Percentiles rank a stretch among this genome's conserved stretches.
Conservation (phyloP, 2,797 vertebrate genomes). For the Xerus rutilus region DNA sequence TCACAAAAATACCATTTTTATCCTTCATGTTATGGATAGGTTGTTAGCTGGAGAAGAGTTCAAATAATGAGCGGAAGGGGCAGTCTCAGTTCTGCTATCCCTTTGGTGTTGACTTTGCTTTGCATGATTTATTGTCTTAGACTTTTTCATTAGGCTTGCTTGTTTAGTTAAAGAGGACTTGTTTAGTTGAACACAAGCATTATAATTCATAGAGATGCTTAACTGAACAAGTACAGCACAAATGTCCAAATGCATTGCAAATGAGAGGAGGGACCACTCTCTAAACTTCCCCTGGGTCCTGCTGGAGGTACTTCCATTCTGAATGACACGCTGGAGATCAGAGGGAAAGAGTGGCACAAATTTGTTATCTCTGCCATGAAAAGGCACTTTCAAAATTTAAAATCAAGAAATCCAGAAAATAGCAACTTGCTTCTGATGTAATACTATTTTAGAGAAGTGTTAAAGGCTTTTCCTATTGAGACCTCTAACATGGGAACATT, state of each 20-base stretch:
- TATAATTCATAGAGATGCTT: background rate
- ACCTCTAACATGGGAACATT: background rate
- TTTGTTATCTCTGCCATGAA: background rate
- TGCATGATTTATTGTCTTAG: background rate
- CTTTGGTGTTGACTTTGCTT: background rate
- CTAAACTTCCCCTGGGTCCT: background rate
- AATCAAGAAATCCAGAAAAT: background rate
- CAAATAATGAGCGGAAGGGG: background rate
- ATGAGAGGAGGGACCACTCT: background rate
- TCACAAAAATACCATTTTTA: background rate
- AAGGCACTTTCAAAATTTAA: background rate
- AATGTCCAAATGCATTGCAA: background rate
- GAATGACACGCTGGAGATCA: background rate
- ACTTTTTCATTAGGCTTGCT: background rate
- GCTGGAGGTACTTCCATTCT: background rate
- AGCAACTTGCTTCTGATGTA: background rate
- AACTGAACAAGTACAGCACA: background rate
- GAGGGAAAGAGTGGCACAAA: background rate
- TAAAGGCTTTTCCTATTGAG: background rate
- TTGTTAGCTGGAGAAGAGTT: background rate
- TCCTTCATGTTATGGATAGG: background rate
- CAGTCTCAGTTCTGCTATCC: background rate
- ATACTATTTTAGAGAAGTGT: background rate
- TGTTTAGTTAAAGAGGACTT: background rate
- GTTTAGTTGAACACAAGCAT: background rate